Percentiles rank a stretch among this genome's conserved stretches.
phyloP scores from a whole-genome alignment of 2,113 vertebrate genomes.

The Hydropotes inermis region DNA sequence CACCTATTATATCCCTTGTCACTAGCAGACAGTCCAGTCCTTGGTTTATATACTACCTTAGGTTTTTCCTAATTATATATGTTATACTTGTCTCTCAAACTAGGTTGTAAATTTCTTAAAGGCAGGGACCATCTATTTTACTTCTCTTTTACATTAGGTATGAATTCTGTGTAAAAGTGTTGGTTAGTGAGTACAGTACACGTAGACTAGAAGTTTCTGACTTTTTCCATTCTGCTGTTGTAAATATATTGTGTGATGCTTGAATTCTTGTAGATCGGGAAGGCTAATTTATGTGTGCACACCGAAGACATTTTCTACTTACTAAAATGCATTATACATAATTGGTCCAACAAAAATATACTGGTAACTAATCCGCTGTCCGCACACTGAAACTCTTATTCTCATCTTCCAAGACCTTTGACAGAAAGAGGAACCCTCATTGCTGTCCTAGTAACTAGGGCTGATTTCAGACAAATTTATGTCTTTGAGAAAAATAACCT shows the following conservation, averaged over 20 bases:
- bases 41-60: constrained; percentile 7
- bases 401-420: background rate
- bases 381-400: background rate
- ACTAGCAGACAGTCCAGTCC: background rate
- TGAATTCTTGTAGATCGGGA: constrained; percentile 22
- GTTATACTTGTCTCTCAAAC: background rate
- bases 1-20: background rate
- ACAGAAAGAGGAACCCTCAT: background rate
- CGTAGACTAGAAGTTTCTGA: background rate
- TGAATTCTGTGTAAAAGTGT: background rate
- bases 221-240: constrained; percentile 24
- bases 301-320: background rate
- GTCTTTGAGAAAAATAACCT: background rate
- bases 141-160: background rate
- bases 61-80: constrained; percentile 9
- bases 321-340: background rate
- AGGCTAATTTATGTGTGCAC: background rate
- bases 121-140: background rate
- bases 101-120: constrained; percentile 27
- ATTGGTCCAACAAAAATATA: background rate
- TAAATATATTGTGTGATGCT: constrained; percentile 7
- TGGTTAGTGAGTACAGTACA: background rate
- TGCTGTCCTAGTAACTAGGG: background rate
- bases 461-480: background rate
- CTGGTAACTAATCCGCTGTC: background rate